A percentile compares a stretch with the other conserved stretches of the same genome.
Evolutionary conservation across 2,113 vertebrate genomes (phyloP).

Genomic region (Lipophrys pholis): DNA sequence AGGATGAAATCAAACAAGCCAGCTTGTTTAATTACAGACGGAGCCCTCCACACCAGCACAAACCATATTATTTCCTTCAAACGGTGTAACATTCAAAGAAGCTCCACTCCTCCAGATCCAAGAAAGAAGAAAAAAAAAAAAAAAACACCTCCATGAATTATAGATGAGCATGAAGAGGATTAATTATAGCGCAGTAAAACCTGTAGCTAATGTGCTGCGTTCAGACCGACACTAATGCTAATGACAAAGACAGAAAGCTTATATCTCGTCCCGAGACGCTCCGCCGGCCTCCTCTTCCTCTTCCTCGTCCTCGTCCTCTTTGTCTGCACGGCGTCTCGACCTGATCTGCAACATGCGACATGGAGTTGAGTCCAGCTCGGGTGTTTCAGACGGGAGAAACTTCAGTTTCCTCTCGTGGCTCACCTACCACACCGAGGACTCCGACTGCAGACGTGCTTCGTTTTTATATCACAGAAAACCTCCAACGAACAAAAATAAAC

Average conservation of each 20-base stretch:
- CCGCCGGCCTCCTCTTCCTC: too few species aligned
- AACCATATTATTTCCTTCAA: slow-evolving; percentile 28
- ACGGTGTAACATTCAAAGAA: slow-evolving; percentile 53
- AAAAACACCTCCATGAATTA: slow-evolving; percentile 61
- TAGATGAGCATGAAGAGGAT: slow-evolving; percentile 70
- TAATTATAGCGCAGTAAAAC: slow-evolving; percentile 68
- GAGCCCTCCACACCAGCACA: background rate
- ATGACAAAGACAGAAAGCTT: slow-evolving; percentile 58
- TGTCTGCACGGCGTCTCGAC: too few species aligned
- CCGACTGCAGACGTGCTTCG: too few species aligned
- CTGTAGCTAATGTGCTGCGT: slow-evolving; percentile 61
- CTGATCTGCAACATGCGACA: too few species aligned
- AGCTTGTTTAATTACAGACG: slow-evolving; percentile 23
- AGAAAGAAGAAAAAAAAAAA: slow-evolving; percentile 18
- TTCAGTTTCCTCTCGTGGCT: too few species aligned
- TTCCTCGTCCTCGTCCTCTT: too few species aligned
- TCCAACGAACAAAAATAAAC: too few species aligned
- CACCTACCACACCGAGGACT: too few species aligned
- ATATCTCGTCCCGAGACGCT: background rate
- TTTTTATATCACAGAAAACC: too few species aligned
- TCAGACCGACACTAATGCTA: slow-evolving; percentile 70
- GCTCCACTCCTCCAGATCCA: slow-evolving; percentile 43
- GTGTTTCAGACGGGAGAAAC: too few species aligned
- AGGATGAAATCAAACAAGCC: slow-evolving; percentile 26
- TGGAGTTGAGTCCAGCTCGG: too few species aligned